phyloP scores from a whole-genome alignment of 2,113 vertebrate genomes.

The Suricata suricatta region DNA sequence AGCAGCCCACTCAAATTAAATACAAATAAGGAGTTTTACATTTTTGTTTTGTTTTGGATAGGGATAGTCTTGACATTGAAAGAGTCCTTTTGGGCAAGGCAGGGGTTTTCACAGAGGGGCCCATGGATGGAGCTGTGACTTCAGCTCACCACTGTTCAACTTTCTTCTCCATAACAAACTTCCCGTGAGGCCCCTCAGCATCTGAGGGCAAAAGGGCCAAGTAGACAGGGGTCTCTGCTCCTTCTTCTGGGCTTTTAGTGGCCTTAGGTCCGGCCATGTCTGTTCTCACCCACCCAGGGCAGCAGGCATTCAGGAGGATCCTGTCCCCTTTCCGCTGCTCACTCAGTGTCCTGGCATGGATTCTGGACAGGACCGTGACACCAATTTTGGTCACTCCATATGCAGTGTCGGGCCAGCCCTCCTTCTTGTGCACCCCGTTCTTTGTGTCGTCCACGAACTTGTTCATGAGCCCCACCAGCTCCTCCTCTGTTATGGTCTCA shows the following conservation, averaged over 20 bases:
- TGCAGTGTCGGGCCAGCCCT: constrained; percentile 89
- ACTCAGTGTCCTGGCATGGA: constrained; percentile 87
- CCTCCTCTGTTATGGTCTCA: constrained; percentile 91
- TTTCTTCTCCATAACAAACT: constrained; percentile 88
- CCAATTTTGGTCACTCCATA: constrained; percentile 93
- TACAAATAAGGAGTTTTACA: too few relatives aligned
- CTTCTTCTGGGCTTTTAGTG: constrained; percentile 92
- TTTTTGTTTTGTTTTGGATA: neutral
- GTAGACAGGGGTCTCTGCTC: constrained; percentile 92
- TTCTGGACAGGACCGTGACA: constrained; percentile 92
- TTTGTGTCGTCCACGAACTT: constrained; percentile 89
- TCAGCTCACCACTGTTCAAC: constrained; percentile 87
- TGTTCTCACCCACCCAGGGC: constrained; percentile 95
- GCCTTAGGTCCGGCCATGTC: constrained; percentile 92
- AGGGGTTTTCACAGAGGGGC: fast-evolving
- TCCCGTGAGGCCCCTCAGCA: constrained; percentile 88
- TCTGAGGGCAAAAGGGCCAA: constrained; percentile 90
- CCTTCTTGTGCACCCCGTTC: constrained; percentile 82
- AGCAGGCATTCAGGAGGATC: constrained; percentile 95
- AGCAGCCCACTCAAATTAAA: neutral
- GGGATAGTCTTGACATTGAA: neutral
- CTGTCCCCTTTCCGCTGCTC: constrained; percentile 87
- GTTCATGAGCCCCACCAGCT: constrained; percentile 91
- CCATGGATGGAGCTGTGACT: fast-evolving
- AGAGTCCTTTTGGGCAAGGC: neutral